A percentile compares a stretch with the other conserved stretches of the same genome.
These are phyloP conservation scores for Anoplophora glabripennis DNA, from an alignment of 1,140 invertebrate species.

Conservation along the genomic window DNA sequence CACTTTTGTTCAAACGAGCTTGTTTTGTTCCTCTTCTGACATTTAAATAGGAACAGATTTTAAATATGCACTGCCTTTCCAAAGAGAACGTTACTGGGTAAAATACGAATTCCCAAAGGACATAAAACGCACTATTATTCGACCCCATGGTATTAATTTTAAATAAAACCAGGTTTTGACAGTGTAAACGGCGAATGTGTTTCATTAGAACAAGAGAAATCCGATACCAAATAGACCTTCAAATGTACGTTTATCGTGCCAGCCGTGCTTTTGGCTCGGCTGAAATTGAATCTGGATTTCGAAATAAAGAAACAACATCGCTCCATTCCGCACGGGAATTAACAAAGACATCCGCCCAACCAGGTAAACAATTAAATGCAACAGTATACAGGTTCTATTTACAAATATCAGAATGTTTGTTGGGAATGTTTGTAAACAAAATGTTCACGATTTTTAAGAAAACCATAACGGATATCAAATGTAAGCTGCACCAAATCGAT, in stretches of 20 bases:
- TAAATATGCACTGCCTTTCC: constrained; percentile 9
- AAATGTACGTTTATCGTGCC: neutral
- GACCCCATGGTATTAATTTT: constrained; percentile 11
- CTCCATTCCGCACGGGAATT: no score
- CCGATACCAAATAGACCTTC: neutral
- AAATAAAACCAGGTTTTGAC: constrained; percentile 8
- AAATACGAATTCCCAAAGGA: neutral
- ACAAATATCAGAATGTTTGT: no score
- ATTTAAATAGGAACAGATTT: neutral
- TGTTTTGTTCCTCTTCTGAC: neutral
- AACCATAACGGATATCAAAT: no score
- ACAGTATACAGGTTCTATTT: no score
- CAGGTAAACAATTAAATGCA: no score
- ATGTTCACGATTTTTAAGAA: no score
- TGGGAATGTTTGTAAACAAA: no score
- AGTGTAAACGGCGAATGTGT: neutral
- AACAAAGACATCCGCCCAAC: no score
- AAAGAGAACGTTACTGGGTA: no score
- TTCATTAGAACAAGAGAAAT: constrained; percentile 3
- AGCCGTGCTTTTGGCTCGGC: neutral
- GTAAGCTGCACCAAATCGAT: no score
- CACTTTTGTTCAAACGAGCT: no score
- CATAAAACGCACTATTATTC: constrained; percentile 20
- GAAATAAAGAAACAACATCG: neutral
- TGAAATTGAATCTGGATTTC: constrained; percentile 1